Evolutionary conservation across 2,888 invertebrate genomes (phyloP), one percentile per base, ranked within the genome.

Genomic region (Antheraea yamamai): DNA sequence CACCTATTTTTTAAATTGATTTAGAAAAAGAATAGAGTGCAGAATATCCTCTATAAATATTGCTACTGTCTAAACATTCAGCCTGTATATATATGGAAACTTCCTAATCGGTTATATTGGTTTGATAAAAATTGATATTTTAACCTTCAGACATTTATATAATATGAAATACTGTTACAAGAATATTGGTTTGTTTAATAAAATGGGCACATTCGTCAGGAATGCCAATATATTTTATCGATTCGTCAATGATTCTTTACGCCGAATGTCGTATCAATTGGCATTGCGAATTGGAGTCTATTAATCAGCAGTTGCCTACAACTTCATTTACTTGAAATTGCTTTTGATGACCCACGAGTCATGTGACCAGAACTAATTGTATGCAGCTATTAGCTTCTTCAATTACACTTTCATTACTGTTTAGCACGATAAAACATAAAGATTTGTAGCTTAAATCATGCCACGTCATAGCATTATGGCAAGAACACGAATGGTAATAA

Each of bases 241-340:
- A 75, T 75, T 72, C 26, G 64, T 47, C 74, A 72, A 61, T 75
- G 74, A 47, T 39, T 7, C 51, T 61, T 72, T 70, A 51, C 47
- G 47, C 12, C 8, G 61, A 75, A 75, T 72, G 74, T 75, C 74
- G 51, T 61, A 61, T 72, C 74, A 75, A 75, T 75, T 75, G 72
- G 4, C 61, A 75, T 75, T 75, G 61, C 72, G 61, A 61, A 75
- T 75, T 47, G 8, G 20, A 26, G 18, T 51, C 64, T 61, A 3
- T 30, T 8, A 23, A 18, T 20, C n/a, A 55, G 20, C 20, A 18
- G 20, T 20, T n/a, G 55, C 6, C 55, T 20, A 7, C 55, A 6
- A 20, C 1, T 55, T 20, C 20, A 20, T 55, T 55, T 20, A 18
- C 0, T 6, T 55, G 20, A 55, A 55, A 7, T 16, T 55, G 55